Evolutionary conservation across 2,888 invertebrate genomes (phyloP), one percentile per base, ranked within the genome.

Genomic region (Noctua fimbriata): DNA sequence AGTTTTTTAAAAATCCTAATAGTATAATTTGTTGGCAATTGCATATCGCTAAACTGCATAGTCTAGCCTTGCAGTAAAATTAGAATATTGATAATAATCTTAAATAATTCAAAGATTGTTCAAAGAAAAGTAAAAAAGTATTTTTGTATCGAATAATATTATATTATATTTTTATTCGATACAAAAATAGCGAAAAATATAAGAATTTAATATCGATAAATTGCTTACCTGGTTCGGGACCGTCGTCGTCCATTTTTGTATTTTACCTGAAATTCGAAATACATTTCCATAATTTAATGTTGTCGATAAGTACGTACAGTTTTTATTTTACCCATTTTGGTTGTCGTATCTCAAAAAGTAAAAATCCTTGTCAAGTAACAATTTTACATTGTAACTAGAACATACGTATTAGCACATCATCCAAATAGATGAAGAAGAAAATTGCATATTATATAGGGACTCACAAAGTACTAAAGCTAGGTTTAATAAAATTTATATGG

Each of bases 221-320:
- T 65, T 63, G 65, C 36, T 79, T 55, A 79, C 79, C 79, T 41
- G 79, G 73, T 65, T 80, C 79, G 10, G 36, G 52, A 36, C 44
- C 72, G 52, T 79, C 78, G 28, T 79, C 79, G 24, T 80, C 79
- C 79, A 79, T 79, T 41, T 52, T 44, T 21, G n/a, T 47, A 32
- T 63, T 52, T 65, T 65, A 65, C 5, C 79, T 79, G 73, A 55
- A 76, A 76, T 36, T 60, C 47, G 74, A 76, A 9, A 60, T 1
- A 75, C 0, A 7, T 47, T 36, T 60, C 21, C 6, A 60, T 60
- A 49, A 47, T n/a, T 28, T 24, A 6, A 41, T 44, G 6, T 14
- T 24, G 36, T 58, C n/a, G n/a, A 28, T 60, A 60, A 60, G 60
- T 60, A 14, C 14, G 28, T 60, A 12, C n/a, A 5, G 9, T 9